These are phyloP conservation scores for Crioceris asparagi DNA, from an alignment of 2,888 invertebrate genomes.

Conservation along the genomic window DNA sequence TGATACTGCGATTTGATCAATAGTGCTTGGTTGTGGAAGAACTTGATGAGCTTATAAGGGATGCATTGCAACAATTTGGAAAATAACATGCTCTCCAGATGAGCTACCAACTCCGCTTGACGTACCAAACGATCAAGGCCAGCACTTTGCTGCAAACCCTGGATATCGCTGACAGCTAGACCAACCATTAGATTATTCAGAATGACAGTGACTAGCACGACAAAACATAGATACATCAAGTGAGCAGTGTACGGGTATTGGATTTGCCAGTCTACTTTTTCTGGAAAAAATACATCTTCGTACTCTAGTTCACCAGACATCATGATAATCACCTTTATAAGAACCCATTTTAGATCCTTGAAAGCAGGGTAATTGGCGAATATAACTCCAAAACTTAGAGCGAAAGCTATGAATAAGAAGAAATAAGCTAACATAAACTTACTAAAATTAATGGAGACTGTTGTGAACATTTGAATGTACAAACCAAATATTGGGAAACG, in stretches of 20 bases:
- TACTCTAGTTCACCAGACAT: conserved; percentile 82
- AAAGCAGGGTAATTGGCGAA: conserved; percentile 69
- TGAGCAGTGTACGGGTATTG: conserved; percentile 59
- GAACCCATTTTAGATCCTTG: conserved; percentile 47
- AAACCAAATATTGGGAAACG: conserved; percentile 77
- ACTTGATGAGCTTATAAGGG: conserved; percentile 47
- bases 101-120: conserved; percentile 71
- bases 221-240: conserved; percentile 64
- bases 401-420: conserved; percentile 70
- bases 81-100: conserved; percentile 73
- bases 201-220: conserved; percentile 69
- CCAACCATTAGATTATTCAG: conserved; percentile 76
- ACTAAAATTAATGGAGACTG: conserved; percentile 71
- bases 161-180: conserved; percentile 74
- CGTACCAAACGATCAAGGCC: conserved; percentile 70
- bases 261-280: conserved; percentile 37
- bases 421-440: conserved; percentile 73
- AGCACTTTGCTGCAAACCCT: conserved; percentile 70
- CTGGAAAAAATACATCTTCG: conserved; percentile 66
- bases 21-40: conserved; percentile 61
- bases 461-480: conserved; percentile 82
- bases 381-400: conserved; percentile 69
- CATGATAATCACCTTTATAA: conserved; percentile 76
- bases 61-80: conserved; percentile 60
- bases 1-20: conserved; percentile 65